phyloP scores from a whole-genome alignment of 1,140 invertebrate genomes.

The Streblospio benedicti region DNA sequence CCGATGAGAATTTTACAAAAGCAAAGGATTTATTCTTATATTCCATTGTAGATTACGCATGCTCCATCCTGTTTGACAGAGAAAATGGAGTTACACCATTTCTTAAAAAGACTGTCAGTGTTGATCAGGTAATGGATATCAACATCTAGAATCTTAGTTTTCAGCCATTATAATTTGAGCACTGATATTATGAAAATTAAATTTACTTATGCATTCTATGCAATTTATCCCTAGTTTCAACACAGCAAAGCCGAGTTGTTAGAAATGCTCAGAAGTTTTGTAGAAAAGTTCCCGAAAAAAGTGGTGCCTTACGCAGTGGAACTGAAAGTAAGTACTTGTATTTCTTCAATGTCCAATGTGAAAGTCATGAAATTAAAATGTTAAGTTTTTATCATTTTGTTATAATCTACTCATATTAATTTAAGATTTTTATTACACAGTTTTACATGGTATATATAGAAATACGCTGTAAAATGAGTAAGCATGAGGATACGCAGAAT shows the following conservation, averaged over 20 bases:
- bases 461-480: background rate
- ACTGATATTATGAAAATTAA: background rate
- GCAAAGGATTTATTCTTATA: background rate
- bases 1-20: too few relatives aligned
- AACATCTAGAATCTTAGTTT: background rate
- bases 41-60: conserved; percentile 31
- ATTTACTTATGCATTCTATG: background rate
- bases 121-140: conserved; percentile 32
- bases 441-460: background rate
- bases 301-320: conserved; percentile 35
- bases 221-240: conserved; percentile 25
- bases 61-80: conserved; percentile 39
- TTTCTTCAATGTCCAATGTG: background rate
- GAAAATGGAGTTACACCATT: conserved; percentile 33
- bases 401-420: background rate
- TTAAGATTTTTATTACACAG: background rate
- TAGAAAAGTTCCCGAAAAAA: conserved; percentile 32
- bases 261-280: conserved; percentile 29
- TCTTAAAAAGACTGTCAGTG: conserved; percentile 28
- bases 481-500: background rate
- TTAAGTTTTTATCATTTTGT: background rate
- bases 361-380: background rate
- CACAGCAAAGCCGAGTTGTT: conserved; percentile 27
- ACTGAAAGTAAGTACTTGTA: conserved; percentile 31
- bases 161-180: background rate